Conservation (phyloP, 2,888 invertebrate genomes). For the Euphydryas editha region DNA sequence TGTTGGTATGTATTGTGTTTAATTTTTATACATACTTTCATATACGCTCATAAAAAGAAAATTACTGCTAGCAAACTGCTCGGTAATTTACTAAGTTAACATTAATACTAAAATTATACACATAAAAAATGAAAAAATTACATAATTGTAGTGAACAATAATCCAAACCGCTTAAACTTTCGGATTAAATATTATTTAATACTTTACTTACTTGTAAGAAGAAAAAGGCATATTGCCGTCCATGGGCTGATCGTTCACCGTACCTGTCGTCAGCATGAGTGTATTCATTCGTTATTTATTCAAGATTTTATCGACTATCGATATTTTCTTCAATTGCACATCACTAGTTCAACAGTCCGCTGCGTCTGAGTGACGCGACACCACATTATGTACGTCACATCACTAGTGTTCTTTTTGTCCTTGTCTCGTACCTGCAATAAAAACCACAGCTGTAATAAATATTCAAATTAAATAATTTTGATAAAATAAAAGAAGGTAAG, state of each 20-base stretch:
- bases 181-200: background rate
- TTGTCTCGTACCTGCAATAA: slow-evolving; percentile 60
- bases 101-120: too few species aligned
- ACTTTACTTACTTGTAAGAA: slow-evolving; percentile 73
- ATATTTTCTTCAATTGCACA: slow-evolving; percentile 49
- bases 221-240: slow-evolving; percentile 79
- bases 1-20: background rate
- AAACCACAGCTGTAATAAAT: slow-evolving; percentile 31
- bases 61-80: background rate
- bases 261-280: slow-evolving; percentile 77
- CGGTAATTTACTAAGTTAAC: background rate
- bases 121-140: too few species aligned
- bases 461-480: slow-evolving; percentile 9
- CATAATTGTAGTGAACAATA: background rate
- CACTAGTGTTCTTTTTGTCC: slow-evolving; percentile 55
- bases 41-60: too few species aligned
- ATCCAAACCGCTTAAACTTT: background rate
- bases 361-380: slow-evolving; percentile 64
- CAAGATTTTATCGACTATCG: slow-evolving; percentile 42
- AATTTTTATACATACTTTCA: slow-evolving; percentile 4
- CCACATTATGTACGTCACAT: slow-evolving; percentile 63
- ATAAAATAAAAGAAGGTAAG: background rate
- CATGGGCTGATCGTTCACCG: slow-evolving; percentile 73
- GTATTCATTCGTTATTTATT: slow-evolving; percentile 71
- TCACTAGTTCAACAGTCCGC: slow-evolving; percentile 59